Evolutionary conservation across 2,888 invertebrate species (phyloP), one percentile per base, ranked within the genome.

Genomic region (Drosophila dives): DNA sequence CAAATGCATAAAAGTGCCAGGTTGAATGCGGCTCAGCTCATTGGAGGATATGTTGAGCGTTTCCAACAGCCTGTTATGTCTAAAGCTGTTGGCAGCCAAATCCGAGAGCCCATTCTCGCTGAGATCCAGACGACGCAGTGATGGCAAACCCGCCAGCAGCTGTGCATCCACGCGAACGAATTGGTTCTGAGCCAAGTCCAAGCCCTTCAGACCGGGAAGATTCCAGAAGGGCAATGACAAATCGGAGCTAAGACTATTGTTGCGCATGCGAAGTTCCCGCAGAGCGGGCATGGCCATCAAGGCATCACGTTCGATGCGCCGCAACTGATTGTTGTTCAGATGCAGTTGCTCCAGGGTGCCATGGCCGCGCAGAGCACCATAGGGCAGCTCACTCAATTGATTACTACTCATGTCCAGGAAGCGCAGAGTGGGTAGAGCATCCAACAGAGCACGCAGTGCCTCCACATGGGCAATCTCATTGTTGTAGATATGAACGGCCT

Each of bases 201-300:
- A 93, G 1, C 97, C 97, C 94, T 97, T 97, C 5, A 97, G 93
- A 10, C 96, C 95, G 0, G 97, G 97, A 51, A 97, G 93, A 93
- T 97, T 96, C 97, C 97, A 97, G 89, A 96, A 95, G 0, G 97
- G 97, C 56, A 95, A 94, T 74, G 96, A 95, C 53, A 96, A 93
- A 59, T 95, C 94, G 90, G 96, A 96, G 1, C 95, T 95, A 34
- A 98, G 92, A 3, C 97, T 97, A 91, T 98, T 98, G 88, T 98
- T 97, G 78, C 95, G 95, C 69, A 98, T 93, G 82, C 97, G 95
- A 40, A 98, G 93, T 90, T 97, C 97, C 80, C 97, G 94, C 42
- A 98, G 93, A 0, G 97, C 96, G 0, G 97, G 97, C 96, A 98
- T 96, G 20, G 96, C 96, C 90, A 95, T 95, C 90, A 98, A 96